Percentiles rank a stretch among this genome's conserved stretches.
Evolutionary conservation across 2,888 invertebrate species (phyloP).

Genomic region (Drosophila multiciliata): DNA sequence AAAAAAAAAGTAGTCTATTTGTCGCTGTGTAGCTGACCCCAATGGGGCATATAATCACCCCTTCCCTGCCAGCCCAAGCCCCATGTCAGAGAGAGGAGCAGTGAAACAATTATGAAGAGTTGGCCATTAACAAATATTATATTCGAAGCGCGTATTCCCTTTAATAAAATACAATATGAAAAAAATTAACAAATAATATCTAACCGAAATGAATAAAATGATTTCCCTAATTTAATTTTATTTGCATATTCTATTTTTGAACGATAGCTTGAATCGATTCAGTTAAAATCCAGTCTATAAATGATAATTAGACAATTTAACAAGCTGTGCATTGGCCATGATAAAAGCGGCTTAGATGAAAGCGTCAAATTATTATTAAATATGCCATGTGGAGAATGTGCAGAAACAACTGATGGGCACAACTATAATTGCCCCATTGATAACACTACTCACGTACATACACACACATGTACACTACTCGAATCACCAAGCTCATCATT

Average conservation of each 20-base stretch:
- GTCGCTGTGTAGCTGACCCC: slow-evolving; percentile 54
- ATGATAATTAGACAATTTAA: neutral
- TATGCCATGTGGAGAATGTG: slow-evolving; percentile 20
- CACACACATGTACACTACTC: neutral
- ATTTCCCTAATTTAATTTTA: neutral
- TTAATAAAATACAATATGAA: neutral
- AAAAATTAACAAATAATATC: neutral
- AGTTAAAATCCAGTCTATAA: neutral
- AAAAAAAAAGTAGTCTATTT: slow-evolving; percentile 32
- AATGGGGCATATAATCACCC: slow-evolving; percentile 25
- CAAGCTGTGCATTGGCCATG: neutral
- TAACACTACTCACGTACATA: slow-evolving; percentile 27
- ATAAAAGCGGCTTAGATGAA: slow-evolving; percentile 33
- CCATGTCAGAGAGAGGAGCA: slow-evolving; percentile 2
- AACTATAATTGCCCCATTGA: slow-evolving; percentile 10
- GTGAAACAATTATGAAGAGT: slow-evolving; percentile 4
- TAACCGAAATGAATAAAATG: neutral
- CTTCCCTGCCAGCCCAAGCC: neutral
- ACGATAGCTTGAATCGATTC: neutral
- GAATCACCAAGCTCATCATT: slow-evolving; percentile 22
- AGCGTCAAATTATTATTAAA: slow-evolving; percentile 16
- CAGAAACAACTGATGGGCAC: slow-evolving; percentile 1
- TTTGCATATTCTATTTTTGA: neutral
- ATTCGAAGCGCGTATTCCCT: slow-evolving; percentile 18
- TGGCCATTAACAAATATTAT: neutral